Evolutionary conservation across 2,113 vertebrate genomes (phyloP).

Genomic region (Hoplias malabaricus): DNA sequence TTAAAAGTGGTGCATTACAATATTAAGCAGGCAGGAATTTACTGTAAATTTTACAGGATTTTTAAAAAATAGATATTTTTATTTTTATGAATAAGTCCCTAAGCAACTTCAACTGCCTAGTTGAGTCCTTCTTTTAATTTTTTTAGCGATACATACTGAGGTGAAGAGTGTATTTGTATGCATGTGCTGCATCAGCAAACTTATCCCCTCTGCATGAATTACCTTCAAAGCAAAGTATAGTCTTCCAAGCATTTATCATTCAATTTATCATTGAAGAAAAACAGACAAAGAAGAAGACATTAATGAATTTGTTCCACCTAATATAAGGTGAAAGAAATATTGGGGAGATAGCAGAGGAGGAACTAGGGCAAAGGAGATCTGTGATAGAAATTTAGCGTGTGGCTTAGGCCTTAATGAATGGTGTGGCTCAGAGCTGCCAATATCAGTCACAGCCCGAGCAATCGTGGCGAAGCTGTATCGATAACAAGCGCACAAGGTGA

Average conservation of each 20-base stretch:
- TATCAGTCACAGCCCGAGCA: not conserved
- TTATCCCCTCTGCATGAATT: not conserved
- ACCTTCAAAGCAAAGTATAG: not conserved
- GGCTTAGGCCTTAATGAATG: not conserved
- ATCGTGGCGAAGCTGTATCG: not conserved
- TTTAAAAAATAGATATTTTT: too few species aligned
- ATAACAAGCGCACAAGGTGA: constrained; percentile 2
- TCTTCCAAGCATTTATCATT: not conserved
- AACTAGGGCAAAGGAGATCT: not conserved
- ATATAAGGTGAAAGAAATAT: not conserved
- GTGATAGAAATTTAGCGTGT: not conserved
- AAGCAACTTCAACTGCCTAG: not conserved
- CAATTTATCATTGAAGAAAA: not conserved
- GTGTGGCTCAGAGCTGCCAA: not conserved
- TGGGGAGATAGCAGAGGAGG: too few species aligned
- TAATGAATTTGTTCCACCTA: not conserved
- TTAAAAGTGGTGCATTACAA: too few species aligned
- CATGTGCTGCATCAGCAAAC: not conserved
- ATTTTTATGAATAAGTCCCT: not conserved
- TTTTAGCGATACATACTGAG: not conserved
- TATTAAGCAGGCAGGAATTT: too few species aligned
- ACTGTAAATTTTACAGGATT: too few species aligned
- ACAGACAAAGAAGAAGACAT: not conserved
- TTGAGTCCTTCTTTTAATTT: not conserved
- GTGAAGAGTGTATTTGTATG: too few species aligned